phyloP scores from a whole-genome alignment of 2,888 invertebrate species.

The Troides oblongomaculatus region DNA sequence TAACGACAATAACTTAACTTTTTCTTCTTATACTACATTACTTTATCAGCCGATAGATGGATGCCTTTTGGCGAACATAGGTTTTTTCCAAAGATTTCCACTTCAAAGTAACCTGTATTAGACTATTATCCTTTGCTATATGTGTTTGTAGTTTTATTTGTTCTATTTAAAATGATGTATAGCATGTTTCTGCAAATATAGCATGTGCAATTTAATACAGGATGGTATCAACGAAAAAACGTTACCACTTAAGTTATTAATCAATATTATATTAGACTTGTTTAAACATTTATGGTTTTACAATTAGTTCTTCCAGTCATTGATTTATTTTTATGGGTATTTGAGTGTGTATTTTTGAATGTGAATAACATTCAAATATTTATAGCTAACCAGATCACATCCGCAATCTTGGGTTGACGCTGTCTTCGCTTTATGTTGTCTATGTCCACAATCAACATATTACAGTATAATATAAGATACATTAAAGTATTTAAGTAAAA shows the following conservation, averaged over 20 bases:
- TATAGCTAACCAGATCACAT: slow-evolving; percentile 25
- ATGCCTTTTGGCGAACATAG: no score
- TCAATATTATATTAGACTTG: slow-evolving; percentile 13
- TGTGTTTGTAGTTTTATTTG: no score
- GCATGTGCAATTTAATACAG: no score
- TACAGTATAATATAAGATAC: not conserved
- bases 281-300: slow-evolving; percentile 18
- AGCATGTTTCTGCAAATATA: no score
- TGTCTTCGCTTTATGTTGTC: not conserved
- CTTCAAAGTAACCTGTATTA: no score
- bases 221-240: no score
- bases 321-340: slow-evolving; percentile 27
- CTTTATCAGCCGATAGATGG: no score
- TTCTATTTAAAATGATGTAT: no score
- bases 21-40: no score
- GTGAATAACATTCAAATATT: slow-evolving; percentile 23
- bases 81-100: no score
- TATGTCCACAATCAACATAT: not conserved
- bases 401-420: slow-evolving; percentile 9
- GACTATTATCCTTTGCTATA: no score
- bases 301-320: slow-evolving; percentile 24
- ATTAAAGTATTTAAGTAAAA: not conserved
- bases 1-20: no score
- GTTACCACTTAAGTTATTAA: not conserved
- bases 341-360: slow-evolving; percentile 20